Conservation (phyloP, 2,113 vertebrate genomes). For the Saccopteryx bilineata region DNA sequence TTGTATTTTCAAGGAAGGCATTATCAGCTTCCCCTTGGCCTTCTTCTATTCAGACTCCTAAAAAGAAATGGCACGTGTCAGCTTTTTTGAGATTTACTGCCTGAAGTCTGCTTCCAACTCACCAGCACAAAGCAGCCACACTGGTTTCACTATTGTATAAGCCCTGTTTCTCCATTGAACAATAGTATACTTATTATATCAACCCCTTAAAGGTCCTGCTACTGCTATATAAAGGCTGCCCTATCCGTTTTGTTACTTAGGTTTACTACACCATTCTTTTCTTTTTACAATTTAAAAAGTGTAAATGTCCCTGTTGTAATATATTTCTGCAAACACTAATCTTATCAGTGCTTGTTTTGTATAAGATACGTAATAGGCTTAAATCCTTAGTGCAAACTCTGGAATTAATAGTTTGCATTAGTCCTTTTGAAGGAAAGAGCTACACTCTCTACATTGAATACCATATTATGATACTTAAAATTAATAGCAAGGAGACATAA, state of each 20-base stretch:
- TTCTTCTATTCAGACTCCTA: constrained; percentile 16
- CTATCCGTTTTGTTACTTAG: background rate
- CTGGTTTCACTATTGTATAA: background rate
- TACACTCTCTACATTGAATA: background rate
- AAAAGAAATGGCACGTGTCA: background rate
- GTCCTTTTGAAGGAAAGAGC: background rate
- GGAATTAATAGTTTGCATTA: constrained; percentile 1
- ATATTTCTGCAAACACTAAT: background rate
- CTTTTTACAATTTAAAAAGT: background rate
- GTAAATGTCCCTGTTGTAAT: background rate
- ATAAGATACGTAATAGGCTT: background rate
- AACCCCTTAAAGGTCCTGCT: background rate
- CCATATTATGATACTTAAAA: background rate
- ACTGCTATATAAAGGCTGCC: background rate
- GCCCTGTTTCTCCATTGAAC: background rate
- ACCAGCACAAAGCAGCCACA: background rate
- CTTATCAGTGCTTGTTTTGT: background rate
- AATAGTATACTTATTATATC: background rate
- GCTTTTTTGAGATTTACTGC: background rate
- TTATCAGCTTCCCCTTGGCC: background rate
- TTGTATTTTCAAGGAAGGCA: background rate
- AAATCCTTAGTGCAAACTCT: constrained; percentile 18
- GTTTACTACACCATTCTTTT: background rate
- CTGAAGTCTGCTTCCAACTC: constrained; percentile 1
- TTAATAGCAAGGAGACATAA: background rate